Base-by-base conservation (phyloP, 2,888 invertebrate genomes). In the Leptogaster cylindrica region DNA sequence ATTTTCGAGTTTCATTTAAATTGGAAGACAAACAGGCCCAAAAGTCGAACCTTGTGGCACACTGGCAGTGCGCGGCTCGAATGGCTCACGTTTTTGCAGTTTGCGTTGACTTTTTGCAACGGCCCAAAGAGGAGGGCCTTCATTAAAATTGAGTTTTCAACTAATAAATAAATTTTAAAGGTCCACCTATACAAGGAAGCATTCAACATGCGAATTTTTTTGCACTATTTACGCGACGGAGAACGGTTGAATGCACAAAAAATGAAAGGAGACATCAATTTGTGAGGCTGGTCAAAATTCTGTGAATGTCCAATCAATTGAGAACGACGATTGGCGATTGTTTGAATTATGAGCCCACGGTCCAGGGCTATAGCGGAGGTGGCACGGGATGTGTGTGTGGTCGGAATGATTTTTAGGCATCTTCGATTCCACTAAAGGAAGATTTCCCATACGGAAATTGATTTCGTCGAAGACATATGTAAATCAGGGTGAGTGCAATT, bases 1-100 rank as follows among this genome's bases (percentile, higher is more conserved):
- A 78, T 81, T 80, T 79, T 78, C 77, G 78, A 79, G 77, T 78
- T 77, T 79, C 80, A 80, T 80, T 80, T 80, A 80, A 80, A 80
- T 80, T 80, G 81, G 81, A 31, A 28, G 28, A 16, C 16, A 39
- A 39, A 58, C 14, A 28, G 25, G 31, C 14, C 14, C 28, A 16
- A 23, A 7, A 16, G 7, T 28, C 31, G 28, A 52, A 3, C 18
- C 48, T 25, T 25, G 7, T n/a, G 41, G 61, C 28, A 44, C 41
- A 8, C n/a, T n/a, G n/a, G 23, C 58, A 20, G n/a, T 12, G 20
- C 25, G 12, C 25, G 28, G 23, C 58, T 33, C 14, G 52, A n/a
- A 55, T 36, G 36, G 55, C 55, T 55, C 55, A 55, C 61, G 61
- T 61, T 23, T n/a, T n/a, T n/a, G n/a, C n/a, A n/a, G n/a, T n/a